Base-by-base conservation (phyloP, 2,113 vertebrate species). In the Thinocorus orbignyianus region DNA sequence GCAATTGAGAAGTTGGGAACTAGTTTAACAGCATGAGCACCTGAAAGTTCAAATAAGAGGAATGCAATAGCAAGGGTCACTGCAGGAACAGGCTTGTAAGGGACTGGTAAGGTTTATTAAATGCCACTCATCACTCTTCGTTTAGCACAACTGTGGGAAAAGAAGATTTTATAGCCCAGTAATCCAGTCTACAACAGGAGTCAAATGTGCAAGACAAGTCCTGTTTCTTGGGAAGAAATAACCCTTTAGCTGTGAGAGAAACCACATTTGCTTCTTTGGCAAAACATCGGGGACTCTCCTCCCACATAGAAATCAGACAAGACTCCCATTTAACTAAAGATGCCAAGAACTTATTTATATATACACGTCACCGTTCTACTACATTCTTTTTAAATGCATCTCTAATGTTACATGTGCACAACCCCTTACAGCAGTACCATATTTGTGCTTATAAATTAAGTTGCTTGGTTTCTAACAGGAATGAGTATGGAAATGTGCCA, bases 81-180 rank as follows among this genome's bases (percentile, higher is more conserved):
- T 96, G 78, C 95, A 97, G 96, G 94, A 95, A 93, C 39, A 66
- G 95, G 91, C 94, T 96, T 96, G 93, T 74, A 95, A 93, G 91
- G 73, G 86, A 89, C 73, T 65, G 26, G 64, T 70, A 74, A 91
- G 68, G 65, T 91, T 95, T 96, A 95, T 92, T 95, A 95, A 95
- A 79, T 61, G 86, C 84, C 73, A 95, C 78, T 97, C 93, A 95
- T 95, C 91, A 65, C 93, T 88, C 88, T 81, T 85, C 7, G 1
- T 84, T 95, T 91, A 93, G 65, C 70, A 90, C 93, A 95, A 87
- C 6, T 94, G 91, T 97, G 95, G 94, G 93, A 96, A 96, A 91
- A 92, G 46, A 95, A 35, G 71, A 58, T 90, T 94, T 96, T 96
- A 88, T 65, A 74, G 90, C 64, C 69, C 48, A 86, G 76, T 86